These are phyloP conservation scores for Sandelia bainsii DNA, from an alignment of 2,797 vertebrate genomes.

Conservation along the genomic window DNA sequence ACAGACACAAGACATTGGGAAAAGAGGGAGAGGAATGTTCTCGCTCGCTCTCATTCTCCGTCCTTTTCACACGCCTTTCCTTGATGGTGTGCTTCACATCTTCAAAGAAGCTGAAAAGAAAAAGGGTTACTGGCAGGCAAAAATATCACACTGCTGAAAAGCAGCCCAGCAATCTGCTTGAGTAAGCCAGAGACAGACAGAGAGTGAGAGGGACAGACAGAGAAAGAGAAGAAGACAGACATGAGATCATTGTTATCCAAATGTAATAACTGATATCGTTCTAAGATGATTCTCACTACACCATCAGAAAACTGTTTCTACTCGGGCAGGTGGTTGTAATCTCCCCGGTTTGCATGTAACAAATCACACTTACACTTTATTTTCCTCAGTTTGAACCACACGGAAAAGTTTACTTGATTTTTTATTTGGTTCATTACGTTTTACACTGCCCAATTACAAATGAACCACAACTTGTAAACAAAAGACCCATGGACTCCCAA, in stretches of 20 bases:
- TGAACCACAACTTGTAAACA: constrained; percentile 33
- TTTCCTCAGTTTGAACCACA: constrained; percentile 23
- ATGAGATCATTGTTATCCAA: constrained; percentile 13
- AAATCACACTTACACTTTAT: constrained; percentile 2
- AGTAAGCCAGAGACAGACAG: constrained; percentile 26
- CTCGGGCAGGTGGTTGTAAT: constrained; percentile 17
- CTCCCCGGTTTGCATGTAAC: constrained; percentile 6
- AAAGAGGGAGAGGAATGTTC: constrained; percentile 47
- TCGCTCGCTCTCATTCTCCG: constrained; percentile 23
- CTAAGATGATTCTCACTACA: constrained; percentile 11
- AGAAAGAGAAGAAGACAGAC: constrained; percentile 24
- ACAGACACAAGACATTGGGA: constrained; percentile 45
- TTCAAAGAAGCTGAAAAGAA: constrained; percentile 68
- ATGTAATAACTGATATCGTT: constrained; percentile 9
- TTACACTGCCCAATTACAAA: constrained; percentile 35
- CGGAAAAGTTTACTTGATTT: constrained; percentile 26
- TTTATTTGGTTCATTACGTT: constrained; percentile 32
- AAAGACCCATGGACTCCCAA: constrained; percentile 3
- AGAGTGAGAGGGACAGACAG: constrained; percentile 25
- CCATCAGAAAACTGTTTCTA: not conserved
- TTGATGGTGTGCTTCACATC: constrained; percentile 38
- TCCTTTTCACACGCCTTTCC: constrained; percentile 35
- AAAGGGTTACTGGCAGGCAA: constrained; percentile 63
- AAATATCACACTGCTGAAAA: constrained; percentile 17
- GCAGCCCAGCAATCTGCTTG: constrained; percentile 14